Conservation (phyloP, 2,888 invertebrate species). For the Anagyrus pseudococci region DNA sequence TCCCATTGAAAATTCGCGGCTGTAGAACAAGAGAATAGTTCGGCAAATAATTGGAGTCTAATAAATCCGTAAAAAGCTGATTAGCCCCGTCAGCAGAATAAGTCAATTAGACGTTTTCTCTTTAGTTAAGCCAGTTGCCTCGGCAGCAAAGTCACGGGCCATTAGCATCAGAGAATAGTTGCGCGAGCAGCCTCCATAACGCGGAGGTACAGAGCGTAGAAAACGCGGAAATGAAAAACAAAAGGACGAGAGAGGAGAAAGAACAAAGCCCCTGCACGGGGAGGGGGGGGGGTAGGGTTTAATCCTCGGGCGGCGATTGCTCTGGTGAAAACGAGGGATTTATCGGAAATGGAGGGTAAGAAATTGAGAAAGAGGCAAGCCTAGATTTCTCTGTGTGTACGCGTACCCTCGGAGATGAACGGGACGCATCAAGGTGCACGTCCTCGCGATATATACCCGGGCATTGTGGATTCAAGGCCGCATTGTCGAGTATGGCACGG, state of each 20-base stretch:
- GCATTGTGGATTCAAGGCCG: slow-evolving; percentile 56
- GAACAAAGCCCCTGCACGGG: neutral
- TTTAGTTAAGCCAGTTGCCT: slow-evolving; percentile 2
- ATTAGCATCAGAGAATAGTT: too few species aligned
- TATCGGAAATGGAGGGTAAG: neutral
- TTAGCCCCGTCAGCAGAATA: neutral
- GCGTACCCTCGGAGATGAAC: neutral
- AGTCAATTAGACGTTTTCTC: neutral
- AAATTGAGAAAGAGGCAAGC: neutral
- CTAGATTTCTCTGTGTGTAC: too few species aligned
- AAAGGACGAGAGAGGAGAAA: neutral
- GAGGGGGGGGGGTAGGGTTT: neutral
- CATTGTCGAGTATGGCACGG: slow-evolving; percentile 49
- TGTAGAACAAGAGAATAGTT: too few species aligned
- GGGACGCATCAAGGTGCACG: neutral
- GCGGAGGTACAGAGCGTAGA: too few species aligned
- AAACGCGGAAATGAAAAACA: neutral
- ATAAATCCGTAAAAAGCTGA: too few species aligned
- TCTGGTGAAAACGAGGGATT: neutral
- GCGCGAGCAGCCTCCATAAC: too few species aligned
- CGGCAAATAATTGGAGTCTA: too few species aligned
- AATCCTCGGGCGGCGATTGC: too few species aligned
- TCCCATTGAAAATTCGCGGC: too few species aligned
- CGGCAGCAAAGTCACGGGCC: neutral
- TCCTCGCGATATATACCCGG: slow-evolving; percentile 36